phyloP scores from a whole-genome alignment of 1,140 invertebrate species.

The Aphis gossypii region DNA sequence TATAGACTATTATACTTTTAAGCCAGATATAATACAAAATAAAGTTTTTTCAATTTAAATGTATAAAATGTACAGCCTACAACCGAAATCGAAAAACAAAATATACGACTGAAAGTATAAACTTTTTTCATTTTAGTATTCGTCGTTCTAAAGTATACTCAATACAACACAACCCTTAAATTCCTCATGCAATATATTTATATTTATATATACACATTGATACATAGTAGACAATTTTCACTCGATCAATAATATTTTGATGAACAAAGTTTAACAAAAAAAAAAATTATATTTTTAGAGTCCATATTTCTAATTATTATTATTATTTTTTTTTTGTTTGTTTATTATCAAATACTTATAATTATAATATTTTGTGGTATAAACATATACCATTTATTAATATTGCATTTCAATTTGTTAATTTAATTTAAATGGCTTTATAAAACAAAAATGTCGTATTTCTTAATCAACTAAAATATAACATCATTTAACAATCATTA shows the following conservation, averaged over 20 bases:
- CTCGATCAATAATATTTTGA: background rate
- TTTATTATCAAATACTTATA: background rate
- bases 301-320: background rate
- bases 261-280: background rate
- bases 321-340: background rate
- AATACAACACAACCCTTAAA: slow-evolving; percentile 4
- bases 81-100: slow-evolving; percentile 31
- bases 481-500: background rate
- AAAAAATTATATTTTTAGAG: background rate
- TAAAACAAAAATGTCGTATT: background rate
- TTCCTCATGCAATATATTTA: background rate
- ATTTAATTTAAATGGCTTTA: background rate
- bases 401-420: background rate
- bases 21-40: background rate
- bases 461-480: background rate
- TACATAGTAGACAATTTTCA: background rate
- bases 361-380: background rate
- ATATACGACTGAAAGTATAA: slow-evolving; percentile 33
- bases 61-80: background rate
- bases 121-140: slow-evolving; percentile 44
- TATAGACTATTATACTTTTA: background rate
- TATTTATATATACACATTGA: background rate
- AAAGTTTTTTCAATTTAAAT: slow-evolving; percentile 44
- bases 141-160: background rate
- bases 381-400: background rate